Percentiles rank a stretch among this genome's conserved stretches.
These are phyloP conservation scores for Pteronura brasiliensis DNA, from an alignment of 2,113 vertebrate genomes.

Conservation along the genomic window DNA sequence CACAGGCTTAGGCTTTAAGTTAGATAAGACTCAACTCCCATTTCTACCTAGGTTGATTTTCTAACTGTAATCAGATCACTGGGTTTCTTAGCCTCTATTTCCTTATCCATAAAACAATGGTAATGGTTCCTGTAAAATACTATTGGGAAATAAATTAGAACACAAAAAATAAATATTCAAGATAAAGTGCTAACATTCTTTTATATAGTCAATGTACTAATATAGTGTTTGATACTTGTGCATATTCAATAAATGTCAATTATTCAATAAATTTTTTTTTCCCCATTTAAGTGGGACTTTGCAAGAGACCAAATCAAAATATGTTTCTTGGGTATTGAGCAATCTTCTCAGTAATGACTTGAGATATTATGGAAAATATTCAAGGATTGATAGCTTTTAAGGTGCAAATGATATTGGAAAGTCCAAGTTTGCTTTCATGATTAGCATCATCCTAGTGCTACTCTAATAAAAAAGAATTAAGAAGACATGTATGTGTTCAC, in stretches of 20 bases:
- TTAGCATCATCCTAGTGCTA: neutral
- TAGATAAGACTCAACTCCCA: neutral
- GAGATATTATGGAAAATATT: neutral
- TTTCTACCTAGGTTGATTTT: neutral
- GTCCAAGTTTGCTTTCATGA: neutral
- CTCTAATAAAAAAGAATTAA: neutral
- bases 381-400: neutral
- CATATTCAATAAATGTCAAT: neutral
- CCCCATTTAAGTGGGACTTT: neutral
- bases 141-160: neutral
- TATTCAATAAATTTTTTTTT: neutral
- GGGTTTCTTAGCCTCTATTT: neutral
- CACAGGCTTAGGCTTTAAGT: neutral
- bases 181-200: neutral
- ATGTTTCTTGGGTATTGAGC: neutral
- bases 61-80: neutral
- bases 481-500: neutral
- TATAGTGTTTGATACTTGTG: neutral
- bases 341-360: neutral
- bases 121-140: neutral
- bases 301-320: neutral
- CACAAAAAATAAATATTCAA: neutral
- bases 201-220: neutral
- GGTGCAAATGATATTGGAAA: neutral
- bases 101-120: neutral